phyloP scores from a whole-genome alignment of 1,140 invertebrate genomes.

The Drosophila bocqueti region DNA sequence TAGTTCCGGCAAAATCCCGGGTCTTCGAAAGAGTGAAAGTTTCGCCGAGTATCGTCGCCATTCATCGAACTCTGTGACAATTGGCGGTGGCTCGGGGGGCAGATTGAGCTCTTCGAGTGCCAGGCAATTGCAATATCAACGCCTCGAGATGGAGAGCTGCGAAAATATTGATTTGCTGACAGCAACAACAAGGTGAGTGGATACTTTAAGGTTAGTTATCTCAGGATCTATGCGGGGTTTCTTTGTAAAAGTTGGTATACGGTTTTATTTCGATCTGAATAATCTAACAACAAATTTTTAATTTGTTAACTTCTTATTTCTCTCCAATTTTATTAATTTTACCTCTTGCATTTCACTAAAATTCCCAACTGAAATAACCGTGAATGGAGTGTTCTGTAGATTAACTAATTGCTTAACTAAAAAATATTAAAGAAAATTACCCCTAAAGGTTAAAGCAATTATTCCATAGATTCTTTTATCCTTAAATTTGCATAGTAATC shows the following conservation, averaged over 20 bases:
- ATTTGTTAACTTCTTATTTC: background rate
- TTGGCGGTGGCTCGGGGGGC: slow-evolving; percentile 14
- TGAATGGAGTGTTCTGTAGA: background rate
- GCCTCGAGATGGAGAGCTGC: slow-evolving; percentile 77
- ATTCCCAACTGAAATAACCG: background rate
- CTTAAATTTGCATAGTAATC: slow-evolving; percentile 1
- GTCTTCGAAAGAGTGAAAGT: slow-evolving; percentile 73
- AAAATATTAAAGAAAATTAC: background rate
- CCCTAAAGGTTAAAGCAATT: background rate
- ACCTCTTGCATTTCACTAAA: background rate
- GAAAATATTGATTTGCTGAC: slow-evolving; percentile 67
- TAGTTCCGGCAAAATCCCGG: slow-evolving; percentile 65
- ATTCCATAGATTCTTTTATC: background rate
- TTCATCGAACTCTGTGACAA: slow-evolving; percentile 27
- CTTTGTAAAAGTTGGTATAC: background rate
- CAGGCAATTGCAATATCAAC: slow-evolving; percentile 66
- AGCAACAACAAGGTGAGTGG: slow-evolving; percentile 63
- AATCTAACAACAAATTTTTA: background rate
- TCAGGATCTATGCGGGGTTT: background rate
- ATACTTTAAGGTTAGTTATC: background rate
- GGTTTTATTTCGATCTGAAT: background rate
- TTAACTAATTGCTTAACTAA: background rate
- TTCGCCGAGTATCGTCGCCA: slow-evolving; percentile 73
- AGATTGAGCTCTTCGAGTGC: slow-evolving; percentile 41
- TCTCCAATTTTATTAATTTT: background rate